These are phyloP conservation scores for Nyctereutes procyonoides DNA, from an alignment of 2,113 vertebrate genomes.

Conservation along the genomic window DNA sequence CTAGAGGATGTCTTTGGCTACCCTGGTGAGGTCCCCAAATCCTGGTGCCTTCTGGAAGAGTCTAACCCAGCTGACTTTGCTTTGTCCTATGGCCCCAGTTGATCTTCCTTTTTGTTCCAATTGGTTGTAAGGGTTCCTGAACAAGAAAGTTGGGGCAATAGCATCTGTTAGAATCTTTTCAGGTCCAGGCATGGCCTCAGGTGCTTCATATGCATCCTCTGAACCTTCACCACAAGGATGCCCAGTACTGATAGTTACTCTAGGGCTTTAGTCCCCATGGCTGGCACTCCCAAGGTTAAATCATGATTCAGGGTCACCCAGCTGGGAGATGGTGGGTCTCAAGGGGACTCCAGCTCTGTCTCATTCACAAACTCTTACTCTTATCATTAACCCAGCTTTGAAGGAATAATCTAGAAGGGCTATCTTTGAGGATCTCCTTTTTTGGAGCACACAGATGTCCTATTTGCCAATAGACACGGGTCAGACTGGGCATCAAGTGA, in stretches of 20 bases:
- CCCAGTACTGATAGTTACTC: rapidly evolving
- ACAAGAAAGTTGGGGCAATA: not conserved
- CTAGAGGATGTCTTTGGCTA: not conserved
- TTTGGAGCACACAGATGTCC: not conserved
- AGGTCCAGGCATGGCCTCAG: not conserved
- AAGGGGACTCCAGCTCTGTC: not conserved
- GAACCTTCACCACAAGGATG: rapidly evolving
- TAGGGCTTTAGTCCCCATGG: rapidly evolving
- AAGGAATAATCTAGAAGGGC: not conserved
- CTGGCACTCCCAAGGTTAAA: not conserved
- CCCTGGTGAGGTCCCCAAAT: not conserved
- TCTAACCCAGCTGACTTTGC: rapidly evolving
- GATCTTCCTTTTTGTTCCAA: rapidly evolving
- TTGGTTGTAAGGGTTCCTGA: not conserved
- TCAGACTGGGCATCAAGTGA: rapidly evolving
- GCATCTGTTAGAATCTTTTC: not conserved
- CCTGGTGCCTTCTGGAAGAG: not conserved
- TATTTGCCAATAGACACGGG: rapidly evolving
- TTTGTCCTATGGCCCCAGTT: rapidly evolving
- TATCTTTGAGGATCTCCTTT: not conserved
- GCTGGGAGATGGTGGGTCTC: not conserved
- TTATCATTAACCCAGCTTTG: not conserved
- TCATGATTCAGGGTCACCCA: not conserved
- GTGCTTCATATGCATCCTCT: rapidly evolving
- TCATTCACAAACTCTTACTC: not conserved